Percentiles rank a stretch among this genome's conserved stretches.
Conservation (phyloP, 2,113 vertebrate species). For the Mirza zaza region DNA sequence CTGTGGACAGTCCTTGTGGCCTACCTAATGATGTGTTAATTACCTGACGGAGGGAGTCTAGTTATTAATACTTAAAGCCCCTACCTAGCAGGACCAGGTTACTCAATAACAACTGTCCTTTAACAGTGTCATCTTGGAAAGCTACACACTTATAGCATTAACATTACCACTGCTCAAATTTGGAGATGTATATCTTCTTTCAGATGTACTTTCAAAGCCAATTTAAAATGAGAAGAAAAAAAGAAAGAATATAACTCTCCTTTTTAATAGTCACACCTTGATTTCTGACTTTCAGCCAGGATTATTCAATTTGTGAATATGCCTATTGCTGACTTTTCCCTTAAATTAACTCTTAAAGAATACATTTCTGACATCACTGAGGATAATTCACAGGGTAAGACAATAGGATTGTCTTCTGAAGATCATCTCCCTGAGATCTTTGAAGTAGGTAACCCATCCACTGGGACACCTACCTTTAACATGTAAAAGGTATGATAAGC, state of each 20-base stretch:
- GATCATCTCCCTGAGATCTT: background rate
- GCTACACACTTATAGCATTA: background rate
- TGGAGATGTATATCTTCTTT: background rate
- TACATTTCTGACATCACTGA: background rate
- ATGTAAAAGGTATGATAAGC: background rate
- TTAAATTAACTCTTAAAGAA: background rate
- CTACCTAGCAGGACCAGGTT: background rate
- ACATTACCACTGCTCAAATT: background rate
- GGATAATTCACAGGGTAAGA: background rate
- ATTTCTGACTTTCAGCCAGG: background rate
- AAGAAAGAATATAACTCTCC: background rate
- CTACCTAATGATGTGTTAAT: background rate
- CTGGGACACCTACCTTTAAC: background rate
- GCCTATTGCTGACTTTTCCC: background rate
- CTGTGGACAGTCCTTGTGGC: background rate
- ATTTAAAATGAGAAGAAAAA: background rate
- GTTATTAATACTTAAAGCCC: background rate
- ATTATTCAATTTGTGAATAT: constrained; percentile 18
- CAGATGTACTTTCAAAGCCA: background rate
- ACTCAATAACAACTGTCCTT: background rate
- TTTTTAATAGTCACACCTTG: background rate
- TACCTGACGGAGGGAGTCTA: rapidly evolving
- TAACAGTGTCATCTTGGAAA: background rate
- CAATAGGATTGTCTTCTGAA: background rate
- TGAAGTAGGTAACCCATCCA: background rate